Conservation (phyloP, 2,888 invertebrate genomes). For the Apotomis betuletana region DNA sequence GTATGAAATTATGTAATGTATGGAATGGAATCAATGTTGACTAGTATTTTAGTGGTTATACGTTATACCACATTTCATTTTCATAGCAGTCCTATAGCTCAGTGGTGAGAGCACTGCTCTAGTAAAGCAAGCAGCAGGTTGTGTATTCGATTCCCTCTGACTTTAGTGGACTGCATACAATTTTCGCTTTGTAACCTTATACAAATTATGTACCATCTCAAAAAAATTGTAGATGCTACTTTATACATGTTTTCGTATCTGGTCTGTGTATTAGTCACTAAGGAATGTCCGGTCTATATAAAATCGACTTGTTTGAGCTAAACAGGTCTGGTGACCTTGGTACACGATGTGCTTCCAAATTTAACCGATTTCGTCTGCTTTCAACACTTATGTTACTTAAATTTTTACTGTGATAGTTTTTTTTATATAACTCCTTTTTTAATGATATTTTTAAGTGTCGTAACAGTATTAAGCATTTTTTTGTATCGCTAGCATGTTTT, state of each 20-base stretch:
- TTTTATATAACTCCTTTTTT: constrained; percentile 47
- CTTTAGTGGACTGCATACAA: too few species aligned
- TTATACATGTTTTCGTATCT: constrained; percentile 12
- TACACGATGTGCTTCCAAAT: constrained; percentile 59
- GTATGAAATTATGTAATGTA: not conserved
- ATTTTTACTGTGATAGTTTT: constrained; percentile 70
- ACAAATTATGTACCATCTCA: too few species aligned
- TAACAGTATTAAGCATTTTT: constrained; percentile 63
- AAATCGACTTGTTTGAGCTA: constrained; percentile 37
- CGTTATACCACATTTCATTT: too few species aligned
- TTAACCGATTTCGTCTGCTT: constrained; percentile 42
- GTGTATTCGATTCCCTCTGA: too few species aligned
- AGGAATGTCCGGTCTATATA: constrained; percentile 13
- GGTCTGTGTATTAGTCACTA: constrained; percentile 31
- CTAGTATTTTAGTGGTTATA: too few species aligned
- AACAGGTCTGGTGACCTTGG: constrained; percentile 66
- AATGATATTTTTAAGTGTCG: constrained; percentile 55
- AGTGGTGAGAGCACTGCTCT: too few species aligned
- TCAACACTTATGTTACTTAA: constrained; percentile 49
- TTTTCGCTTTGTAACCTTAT: too few species aligned
- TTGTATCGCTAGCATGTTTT: constrained; percentile 58
- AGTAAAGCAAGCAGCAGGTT: too few species aligned
- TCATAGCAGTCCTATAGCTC: too few species aligned
- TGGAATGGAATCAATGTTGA: too few species aligned
- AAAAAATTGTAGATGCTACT: constrained; percentile 1